These are phyloP conservation scores for Lytechinus pictus DNA, from an alignment of 35 echinoderm and acorn worm genomes.

Conservation along the genomic window DNA sequence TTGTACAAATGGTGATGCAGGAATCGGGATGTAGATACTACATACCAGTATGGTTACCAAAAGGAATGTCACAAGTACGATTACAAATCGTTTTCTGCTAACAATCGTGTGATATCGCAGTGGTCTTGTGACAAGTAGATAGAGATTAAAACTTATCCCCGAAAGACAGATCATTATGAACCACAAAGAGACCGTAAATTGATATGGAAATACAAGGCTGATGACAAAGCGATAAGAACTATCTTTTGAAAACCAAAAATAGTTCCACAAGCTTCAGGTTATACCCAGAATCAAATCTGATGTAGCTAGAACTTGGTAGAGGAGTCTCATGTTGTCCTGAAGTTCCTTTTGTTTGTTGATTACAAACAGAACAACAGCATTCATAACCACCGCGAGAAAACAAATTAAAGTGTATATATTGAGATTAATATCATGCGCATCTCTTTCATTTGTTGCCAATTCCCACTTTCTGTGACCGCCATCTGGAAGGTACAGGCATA, in stretches of 20 bases:
- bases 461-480: too few relatives aligned
- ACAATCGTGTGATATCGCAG: constrained; percentile 22
- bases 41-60: neutral
- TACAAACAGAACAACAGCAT: neutral
- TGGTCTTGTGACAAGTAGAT: neutral
- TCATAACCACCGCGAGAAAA: neutral
- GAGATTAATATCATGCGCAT: neutral
- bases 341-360: neutral
- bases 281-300: neutral
- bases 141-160: neutral
- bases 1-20: neutral
- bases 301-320: neutral
- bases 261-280: neutral
- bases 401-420: neutral
- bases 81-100: neutral
- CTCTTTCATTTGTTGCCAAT: too few relatives aligned
- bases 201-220: neutral
- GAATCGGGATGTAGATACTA: neutral
- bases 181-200: neutral
- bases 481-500: too few relatives aligned
- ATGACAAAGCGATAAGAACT: neutral
- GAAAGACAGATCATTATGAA: neutral
- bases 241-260: neutral
- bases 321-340: neutral
- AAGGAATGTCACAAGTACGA: neutral